Evolutionary conservation across 2,797 vertebrate genomes (phyloP), one percentile per base, ranked within the genome.

Genomic region (Propithecus deckenii): DNA sequence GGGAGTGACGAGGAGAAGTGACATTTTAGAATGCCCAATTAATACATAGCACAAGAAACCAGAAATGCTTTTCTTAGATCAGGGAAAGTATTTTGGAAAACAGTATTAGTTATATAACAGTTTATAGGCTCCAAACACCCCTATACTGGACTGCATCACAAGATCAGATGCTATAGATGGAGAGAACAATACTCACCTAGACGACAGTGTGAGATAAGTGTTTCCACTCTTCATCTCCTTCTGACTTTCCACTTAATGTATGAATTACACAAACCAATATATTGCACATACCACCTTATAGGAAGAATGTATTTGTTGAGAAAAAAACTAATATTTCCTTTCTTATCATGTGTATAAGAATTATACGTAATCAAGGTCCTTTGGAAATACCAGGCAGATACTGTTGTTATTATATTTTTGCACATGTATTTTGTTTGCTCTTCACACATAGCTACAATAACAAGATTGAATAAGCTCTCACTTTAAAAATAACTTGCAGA

Each of bases 401-500:
- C 48, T 65, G 57, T 28, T 74, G 18, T 81, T 90, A 75, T 41
- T 71, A 65, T 41, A 52, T 89, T 91, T 78, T n/a, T 76, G 25
- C 52, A 90, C 8, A n/a, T 55, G 10, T 22, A 79, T 50, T 91
- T 95, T 92, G 11, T 74, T 94, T 88, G 55, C 72, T 92, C n/a
- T 46, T 95, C 52, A 87, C 30, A 69, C 38, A 69, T 22, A 48
- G 4, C 30, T 93, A 38, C 25, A 89, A 90, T 90, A 48, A 90
- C 22, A 90, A 93, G 30, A 79, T 2, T 80, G 55, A 96, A 78
- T 79, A 93, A 94, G 46, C 5, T 95, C 25, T 89, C 67, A 59
- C 17, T 93, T 94, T 79, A 91, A 57, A 90, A 93, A 79, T 91
- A 78, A 92, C 15, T 91, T 43, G 23, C 25, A 91, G 59, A 63